Evolutionary conservation across 2,888 invertebrate species (phyloP).

Genomic region (Scrobipalpa costella): DNA sequence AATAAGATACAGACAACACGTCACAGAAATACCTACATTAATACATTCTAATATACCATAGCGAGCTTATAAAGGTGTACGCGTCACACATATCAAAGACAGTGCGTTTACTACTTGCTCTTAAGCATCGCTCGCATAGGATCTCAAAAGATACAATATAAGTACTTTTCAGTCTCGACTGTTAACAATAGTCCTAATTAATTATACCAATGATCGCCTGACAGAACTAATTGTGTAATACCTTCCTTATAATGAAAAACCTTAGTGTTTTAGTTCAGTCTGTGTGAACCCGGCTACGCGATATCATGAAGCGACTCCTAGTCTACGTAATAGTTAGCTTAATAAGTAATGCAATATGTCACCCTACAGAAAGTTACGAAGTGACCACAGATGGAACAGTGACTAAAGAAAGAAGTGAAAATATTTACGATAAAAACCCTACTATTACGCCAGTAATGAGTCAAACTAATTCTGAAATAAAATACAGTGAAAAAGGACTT

Average conservation of each 20-base stretch:
- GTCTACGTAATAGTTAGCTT: conserved; percentile 34
- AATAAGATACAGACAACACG: too few relatives aligned
- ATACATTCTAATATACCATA: not conserved
- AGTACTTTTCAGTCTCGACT: not conserved
- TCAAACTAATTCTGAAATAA: not conserved
- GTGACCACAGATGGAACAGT: not conserved
- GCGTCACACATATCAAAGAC: not conserved
- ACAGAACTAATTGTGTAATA: conserved; percentile 48
- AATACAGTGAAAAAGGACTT: conserved; percentile 8
- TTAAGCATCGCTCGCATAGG: not conserved
- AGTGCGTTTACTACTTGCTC: not conserved
- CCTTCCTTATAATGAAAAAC: conserved; percentile 50
- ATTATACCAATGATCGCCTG: conserved; percentile 45
- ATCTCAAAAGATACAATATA: not conserved
- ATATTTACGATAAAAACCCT: not conserved
- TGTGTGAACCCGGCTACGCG: conserved; percentile 19
- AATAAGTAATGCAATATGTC: conserved; percentile 36
- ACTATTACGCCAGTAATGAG: not conserved
- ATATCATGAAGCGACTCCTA: conserved; percentile 48
- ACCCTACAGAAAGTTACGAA: not conserved
- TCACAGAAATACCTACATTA: not conserved
- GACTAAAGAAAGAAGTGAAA: conserved; percentile 3
- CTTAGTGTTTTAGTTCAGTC: conserved; percentile 44
- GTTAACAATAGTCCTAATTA: conserved; percentile 36
- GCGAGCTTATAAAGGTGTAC: not conserved